Conservation (phyloP, 2,888 invertebrate species). For the Phanerotoma sp. region DNA sequence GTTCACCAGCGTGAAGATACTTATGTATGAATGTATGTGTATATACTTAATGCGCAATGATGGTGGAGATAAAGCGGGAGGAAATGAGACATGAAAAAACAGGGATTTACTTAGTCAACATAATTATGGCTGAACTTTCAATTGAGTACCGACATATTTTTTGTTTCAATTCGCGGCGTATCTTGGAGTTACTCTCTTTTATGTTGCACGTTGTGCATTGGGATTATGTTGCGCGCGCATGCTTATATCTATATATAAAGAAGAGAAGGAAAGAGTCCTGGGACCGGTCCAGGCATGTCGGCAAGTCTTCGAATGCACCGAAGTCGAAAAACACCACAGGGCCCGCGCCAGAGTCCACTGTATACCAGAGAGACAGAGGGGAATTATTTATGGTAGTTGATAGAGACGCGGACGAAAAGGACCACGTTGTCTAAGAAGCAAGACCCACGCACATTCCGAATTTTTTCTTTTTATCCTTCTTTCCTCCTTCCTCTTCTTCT, state of each 20-base stretch:
- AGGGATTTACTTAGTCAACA: background rate
- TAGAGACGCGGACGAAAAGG: slow-evolving; percentile 54
- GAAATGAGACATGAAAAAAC: background rate
- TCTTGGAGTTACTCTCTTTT: too few relatives aligned
- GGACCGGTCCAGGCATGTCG: slow-evolving; percentile 23
- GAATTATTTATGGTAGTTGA: slow-evolving; percentile 58
- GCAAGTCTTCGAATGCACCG: slow-evolving; percentile 19
- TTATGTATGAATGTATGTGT: background rate
- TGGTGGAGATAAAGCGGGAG: background rate
- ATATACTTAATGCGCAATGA: background rate
- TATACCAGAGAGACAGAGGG: slow-evolving; percentile 26
- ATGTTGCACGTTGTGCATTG: background rate
- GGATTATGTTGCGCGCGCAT: background rate
- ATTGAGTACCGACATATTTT: slow-evolving; percentile 16
- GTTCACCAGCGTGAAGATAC: background rate
- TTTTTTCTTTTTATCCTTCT: slow-evolving; percentile 39
- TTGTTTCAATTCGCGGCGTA: slow-evolving; percentile 7
- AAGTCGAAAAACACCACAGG: slow-evolving; percentile 32
- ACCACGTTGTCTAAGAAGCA: slow-evolving; percentile 52
- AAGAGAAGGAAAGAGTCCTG: background rate
- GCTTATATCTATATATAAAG: background rate
- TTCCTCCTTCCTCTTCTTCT: slow-evolving; percentile 32
- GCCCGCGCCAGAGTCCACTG: slow-evolving; percentile 31
- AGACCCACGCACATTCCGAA: slow-evolving; percentile 54
- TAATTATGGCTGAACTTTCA: slow-evolving; percentile 12